Conservation (phyloP, 2,797 vertebrate species). For the Discoglossus pictus region DNA sequence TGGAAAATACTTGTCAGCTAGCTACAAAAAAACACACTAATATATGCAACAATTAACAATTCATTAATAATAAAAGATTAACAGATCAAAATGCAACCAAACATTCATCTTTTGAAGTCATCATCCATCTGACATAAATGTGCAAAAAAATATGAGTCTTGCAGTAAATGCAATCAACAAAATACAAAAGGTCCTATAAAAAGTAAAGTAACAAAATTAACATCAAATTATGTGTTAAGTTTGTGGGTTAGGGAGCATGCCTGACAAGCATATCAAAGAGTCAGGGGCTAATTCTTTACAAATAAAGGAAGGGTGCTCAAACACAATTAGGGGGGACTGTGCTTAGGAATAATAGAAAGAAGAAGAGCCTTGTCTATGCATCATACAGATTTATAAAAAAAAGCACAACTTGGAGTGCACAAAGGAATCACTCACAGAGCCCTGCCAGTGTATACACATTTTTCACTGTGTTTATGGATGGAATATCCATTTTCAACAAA, state of each 20-base stretch:
- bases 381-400: conserved; percentile 47
- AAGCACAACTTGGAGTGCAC: conserved; percentile 30
- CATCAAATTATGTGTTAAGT: too few species aligned
- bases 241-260: conserved; percentile 41
- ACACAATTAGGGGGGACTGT: conserved; percentile 35
- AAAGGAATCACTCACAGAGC: conserved; percentile 43
- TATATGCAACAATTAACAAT: too few species aligned
- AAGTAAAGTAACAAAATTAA: too few species aligned
- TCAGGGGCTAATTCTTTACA: conserved; percentile 39
- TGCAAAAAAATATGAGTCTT: too few species aligned
- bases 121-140: too few species aligned
- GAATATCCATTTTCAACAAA: conserved; percentile 38
- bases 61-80: too few species aligned
- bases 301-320: conserved; percentile 37
- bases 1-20: too few species aligned
- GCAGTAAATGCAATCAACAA: too few species aligned
- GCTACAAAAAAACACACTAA: too few species aligned
- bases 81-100: too few species aligned
- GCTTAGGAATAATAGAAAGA: conserved; percentile 46
- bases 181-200: too few species aligned
- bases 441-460: conserved; percentile 45
- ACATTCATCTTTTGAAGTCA: too few species aligned
- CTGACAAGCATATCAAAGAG: conserved; percentile 48
- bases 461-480: conserved; percentile 47
- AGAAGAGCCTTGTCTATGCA: conserved; percentile 39